phyloP scores from a whole-genome alignment of 2,113 vertebrate genomes.

The Lycocorax pyrrhopterus region DNA sequence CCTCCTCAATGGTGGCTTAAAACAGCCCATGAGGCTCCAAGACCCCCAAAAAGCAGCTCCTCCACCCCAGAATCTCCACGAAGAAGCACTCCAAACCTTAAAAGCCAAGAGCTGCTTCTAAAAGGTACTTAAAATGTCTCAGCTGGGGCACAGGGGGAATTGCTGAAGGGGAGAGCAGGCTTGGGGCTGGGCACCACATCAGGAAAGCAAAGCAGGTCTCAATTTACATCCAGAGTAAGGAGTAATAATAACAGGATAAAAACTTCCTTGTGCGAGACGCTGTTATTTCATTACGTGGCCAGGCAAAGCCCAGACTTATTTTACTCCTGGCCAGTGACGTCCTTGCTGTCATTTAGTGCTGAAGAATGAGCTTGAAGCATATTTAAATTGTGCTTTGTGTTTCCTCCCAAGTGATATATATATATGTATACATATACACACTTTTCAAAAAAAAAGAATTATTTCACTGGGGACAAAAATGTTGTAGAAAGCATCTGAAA shows the following conservation, averaged over 20 bases:
- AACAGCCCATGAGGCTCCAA: fast-evolving
- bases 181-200: not conserved
- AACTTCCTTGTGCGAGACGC: not conserved
- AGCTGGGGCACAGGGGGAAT: not conserved
- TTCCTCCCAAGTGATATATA: not conserved
- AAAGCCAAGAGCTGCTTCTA: not conserved
- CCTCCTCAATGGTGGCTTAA: not conserved
- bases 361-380: not conserved
- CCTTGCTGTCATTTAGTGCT: not conserved
- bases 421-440: not conserved
- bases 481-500: not conserved
- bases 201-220: not conserved
- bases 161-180: not conserved
- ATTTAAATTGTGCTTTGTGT: not conserved
- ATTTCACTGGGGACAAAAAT: not conserved
- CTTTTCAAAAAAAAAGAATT: not conserved
- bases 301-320: not conserved
- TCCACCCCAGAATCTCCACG: not conserved
- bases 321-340: not conserved
- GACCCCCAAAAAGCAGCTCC: not conserved
- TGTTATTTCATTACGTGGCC: not conserved
- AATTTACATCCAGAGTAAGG: not conserved
- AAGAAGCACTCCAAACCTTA: not conserved
- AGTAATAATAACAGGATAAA: not conserved
- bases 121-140: not conserved